phyloP scores from a whole-genome alignment of 2,797 vertebrate species.

The Malacoraja senta region DNA sequence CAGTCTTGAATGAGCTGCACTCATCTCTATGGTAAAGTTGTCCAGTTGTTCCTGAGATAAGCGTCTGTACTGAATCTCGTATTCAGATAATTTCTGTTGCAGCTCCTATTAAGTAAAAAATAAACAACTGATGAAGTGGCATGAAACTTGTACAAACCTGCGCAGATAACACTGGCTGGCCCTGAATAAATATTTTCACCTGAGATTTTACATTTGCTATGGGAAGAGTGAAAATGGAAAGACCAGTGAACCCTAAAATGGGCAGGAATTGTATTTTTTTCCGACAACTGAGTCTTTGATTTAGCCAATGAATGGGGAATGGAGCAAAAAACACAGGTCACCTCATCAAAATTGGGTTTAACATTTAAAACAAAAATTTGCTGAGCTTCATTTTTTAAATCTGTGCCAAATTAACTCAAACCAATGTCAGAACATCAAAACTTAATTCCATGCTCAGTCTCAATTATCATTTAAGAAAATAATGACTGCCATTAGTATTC shows the following conservation, averaged over 20 bases:
- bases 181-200: neutral
- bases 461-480: neutral
- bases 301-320: neutral
- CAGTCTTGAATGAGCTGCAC: slow-evolving; percentile 80
- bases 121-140: neutral
- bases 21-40: slow-evolving; percentile 89
- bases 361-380: neutral
- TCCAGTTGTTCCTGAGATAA: slow-evolving; percentile 87
- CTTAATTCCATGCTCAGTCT: neutral
- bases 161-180: neutral
- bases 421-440: neutral
- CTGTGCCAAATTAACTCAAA: neutral
- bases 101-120: slow-evolving; percentile 59
- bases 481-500: neutral
- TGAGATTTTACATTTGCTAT: too few species aligned
- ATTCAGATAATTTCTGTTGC: slow-evolving; percentile 73
- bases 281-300: neutral
- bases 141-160: neutral
- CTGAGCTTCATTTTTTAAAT: neutral
- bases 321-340: neutral
- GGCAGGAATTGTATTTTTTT: neutral
- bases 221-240: neutral
- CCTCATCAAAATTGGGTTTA: neutral
- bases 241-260: neutral
- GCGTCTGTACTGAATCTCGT: slow-evolving; percentile 75